Percentiles rank a stretch among this genome's conserved stretches.
These are phyloP conservation scores for Apamea monoglypha DNA, from an alignment of 2,888 invertebrate species.

Conservation along the genomic window DNA sequence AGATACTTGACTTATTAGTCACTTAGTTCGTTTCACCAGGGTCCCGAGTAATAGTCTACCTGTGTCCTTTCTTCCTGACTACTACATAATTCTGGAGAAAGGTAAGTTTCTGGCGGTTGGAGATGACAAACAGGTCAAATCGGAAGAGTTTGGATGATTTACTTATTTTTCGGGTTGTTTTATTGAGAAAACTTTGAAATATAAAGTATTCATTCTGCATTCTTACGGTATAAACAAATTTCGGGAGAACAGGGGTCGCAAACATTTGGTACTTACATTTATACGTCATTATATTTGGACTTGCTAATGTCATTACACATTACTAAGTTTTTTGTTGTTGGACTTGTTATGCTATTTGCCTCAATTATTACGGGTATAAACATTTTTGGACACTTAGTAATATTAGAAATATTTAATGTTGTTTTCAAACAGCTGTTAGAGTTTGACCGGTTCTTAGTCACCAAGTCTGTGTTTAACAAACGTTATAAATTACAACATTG, in stretches of 20 bases:
- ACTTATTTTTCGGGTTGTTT: neutral
- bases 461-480: constrained; percentile 4
- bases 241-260: neutral
- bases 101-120: neutral
- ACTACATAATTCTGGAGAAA: neutral
- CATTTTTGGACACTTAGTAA: constrained; percentile 22
- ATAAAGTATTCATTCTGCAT: neutral
- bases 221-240: neutral
- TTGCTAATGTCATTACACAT: neutral
- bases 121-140: neutral
- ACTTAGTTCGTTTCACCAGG: constrained; percentile 49
- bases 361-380: neutral
- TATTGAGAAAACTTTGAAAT: neutral
- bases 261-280: neutral
- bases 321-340: neutral
- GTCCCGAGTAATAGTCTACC: constrained; percentile 19
- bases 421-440: constrained; percentile 15
- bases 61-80: neutral
- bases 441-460: constrained; percentile 38
- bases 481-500: constrained; percentile 23
- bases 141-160: neutral
- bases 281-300: neutral
- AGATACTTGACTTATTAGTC: constrained; percentile 68
- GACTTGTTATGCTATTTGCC: neutral
- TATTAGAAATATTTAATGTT: constrained; percentile 24